These are phyloP conservation scores for Otis tarda DNA, from an alignment of 2,113 vertebrate genomes.

Conservation along the genomic window DNA sequence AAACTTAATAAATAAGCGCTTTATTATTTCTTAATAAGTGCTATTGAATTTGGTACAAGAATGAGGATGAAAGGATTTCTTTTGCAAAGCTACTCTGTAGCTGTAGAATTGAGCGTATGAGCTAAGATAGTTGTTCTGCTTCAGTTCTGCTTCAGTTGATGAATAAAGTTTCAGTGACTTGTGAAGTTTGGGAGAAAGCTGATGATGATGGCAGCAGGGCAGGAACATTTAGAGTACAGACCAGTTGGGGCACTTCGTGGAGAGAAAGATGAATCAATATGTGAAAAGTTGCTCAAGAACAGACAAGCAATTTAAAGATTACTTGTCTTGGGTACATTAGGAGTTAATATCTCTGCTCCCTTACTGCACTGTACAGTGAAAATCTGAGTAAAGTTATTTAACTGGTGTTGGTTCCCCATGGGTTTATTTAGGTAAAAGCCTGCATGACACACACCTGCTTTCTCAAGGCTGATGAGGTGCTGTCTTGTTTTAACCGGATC, in stretches of 20 bases:
- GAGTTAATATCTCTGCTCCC: constrained; percentile 10
- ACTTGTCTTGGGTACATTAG: not conserved
- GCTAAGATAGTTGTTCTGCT: not conserved
- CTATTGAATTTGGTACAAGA: not conserved
- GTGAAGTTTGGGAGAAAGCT: not conserved
- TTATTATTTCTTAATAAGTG: not conserved
- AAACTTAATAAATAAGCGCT: not conserved
- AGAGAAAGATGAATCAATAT: not conserved
- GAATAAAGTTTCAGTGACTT: not conserved
- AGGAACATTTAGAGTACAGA: not conserved
- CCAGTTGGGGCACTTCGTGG: not conserved
- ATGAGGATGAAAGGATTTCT: not conserved
- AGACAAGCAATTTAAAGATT: not conserved
- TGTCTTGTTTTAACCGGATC: constrained; percentile 17
- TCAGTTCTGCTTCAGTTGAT: not conserved
- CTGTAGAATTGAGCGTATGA: not conserved
- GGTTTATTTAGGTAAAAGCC: constrained; percentile 5
- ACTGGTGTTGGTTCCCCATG: constrained; percentile 28
- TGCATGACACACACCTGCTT: constrained; percentile 63
- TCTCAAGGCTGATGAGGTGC: constrained; percentile 68
- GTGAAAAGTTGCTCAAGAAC: not conserved
- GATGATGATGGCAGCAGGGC: not conserved
- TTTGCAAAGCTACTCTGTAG: not conserved
- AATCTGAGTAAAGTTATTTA: constrained; percentile 9
- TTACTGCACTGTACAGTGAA: not conserved